Percentiles rank a stretch among this genome's conserved stretches.
Evolutionary conservation across 1,140 invertebrate genomes (phyloP).

Genomic region (Helicoverpa zea): DNA sequence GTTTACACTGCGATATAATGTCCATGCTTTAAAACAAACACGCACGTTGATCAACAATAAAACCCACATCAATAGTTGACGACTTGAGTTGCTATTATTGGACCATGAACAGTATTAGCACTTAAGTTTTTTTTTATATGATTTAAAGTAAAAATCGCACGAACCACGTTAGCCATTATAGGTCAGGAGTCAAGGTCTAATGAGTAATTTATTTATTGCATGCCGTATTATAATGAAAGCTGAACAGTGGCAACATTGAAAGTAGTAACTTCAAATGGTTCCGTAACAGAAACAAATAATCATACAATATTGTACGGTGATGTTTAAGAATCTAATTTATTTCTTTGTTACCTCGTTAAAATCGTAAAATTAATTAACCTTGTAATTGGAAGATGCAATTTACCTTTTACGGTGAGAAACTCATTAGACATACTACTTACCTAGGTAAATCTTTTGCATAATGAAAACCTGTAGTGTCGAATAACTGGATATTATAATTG

Average conservation of each 20-base stretch:
- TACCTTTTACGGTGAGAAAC: not conserved
- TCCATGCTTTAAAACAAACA: not conserved
- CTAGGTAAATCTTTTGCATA: too few species aligned
- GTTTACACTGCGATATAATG: constrained; percentile 20
- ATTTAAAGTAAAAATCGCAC: constrained; percentile 27
- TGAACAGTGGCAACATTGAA: not conserved
- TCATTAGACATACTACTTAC: too few species aligned
- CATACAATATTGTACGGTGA: not conserved
- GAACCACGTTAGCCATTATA: constrained; percentile 12
- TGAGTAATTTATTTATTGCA: constrained; percentile 30
- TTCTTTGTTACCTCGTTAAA: constrained; percentile 18
- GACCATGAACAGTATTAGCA: not conserved
- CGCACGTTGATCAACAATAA: not conserved
- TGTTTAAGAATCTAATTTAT: constrained; percentile 29
- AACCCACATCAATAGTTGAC: not conserved
- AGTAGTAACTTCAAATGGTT: not conserved
- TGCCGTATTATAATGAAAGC: constrained; percentile 17
- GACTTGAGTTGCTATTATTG: not conserved
- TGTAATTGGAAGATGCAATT: constrained; percentile 16
- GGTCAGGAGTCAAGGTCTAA: constrained; percentile 34
- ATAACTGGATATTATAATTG: not conserved
- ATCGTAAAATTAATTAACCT: constrained; percentile 19
- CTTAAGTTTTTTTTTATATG: not conserved
- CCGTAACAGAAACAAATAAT: not conserved
- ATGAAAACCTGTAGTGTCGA: not conserved